Percentiles rank a stretch among this genome's conserved stretches.
Evolutionary conservation across 2,113 vertebrate species (phyloP).

Genomic region (Grallaria varia): DNA sequence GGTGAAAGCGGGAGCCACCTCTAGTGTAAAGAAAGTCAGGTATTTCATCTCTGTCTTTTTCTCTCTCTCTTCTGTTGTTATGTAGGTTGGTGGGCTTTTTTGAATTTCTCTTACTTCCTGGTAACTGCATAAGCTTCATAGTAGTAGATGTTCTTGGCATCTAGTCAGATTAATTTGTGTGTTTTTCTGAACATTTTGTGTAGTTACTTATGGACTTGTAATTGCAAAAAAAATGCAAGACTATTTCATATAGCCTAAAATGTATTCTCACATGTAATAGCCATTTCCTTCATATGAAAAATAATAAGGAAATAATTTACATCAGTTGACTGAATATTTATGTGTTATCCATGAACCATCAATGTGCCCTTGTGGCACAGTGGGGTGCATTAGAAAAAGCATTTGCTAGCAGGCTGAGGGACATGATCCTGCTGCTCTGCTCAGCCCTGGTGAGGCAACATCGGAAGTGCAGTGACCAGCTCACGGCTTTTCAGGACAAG

Average conservation of each 20-base stretch:
- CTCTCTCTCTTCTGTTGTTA: neutral
- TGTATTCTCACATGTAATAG: neutral
- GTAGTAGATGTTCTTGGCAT: neutral
- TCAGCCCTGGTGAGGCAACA: no score
- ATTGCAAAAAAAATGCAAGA: fast-evolving
- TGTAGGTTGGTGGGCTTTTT: neutral
- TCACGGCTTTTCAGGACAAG: fast-evolving
- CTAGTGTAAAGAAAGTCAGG: neutral
- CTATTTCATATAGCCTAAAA: neutral
- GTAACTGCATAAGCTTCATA: neutral
- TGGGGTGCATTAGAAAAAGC: neutral
- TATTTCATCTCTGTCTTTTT: neutral
- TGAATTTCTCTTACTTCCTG: neutral
- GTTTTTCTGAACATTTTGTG: neutral
- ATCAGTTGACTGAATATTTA: neutral
- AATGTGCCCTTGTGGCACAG: neutral
- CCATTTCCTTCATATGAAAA: neutral
- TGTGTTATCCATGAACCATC: neutral
- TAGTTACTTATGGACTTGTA: neutral
- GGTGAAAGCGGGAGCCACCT: neutral
- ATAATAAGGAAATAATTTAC: neutral
- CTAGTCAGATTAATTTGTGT: neutral
- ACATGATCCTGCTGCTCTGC: neutral
- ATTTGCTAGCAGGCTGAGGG: fast-evolving
- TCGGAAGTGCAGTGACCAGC: neutral